Percentiles rank a stretch among this genome's conserved stretches.
Conservation (phyloP, 2,113 vertebrate species). For the Lepus timidus region DNA sequence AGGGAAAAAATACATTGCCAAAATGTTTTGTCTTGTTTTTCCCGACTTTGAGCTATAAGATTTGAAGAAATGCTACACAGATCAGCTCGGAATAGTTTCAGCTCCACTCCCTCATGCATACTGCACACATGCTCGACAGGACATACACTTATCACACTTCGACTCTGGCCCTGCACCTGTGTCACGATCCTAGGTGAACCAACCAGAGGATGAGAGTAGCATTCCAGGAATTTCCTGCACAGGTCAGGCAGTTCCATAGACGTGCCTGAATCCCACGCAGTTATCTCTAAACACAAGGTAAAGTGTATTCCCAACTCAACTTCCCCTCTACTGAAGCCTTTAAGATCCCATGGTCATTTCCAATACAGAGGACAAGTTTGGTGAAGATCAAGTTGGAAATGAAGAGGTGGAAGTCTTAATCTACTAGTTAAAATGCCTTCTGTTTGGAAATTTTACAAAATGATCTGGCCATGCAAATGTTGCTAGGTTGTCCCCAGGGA, state of each 20-base stretch:
- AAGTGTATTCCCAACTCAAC: not conserved
- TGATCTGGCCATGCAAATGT: too few species aligned
- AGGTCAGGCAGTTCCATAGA: too few species aligned
- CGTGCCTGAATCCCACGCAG: too few species aligned
- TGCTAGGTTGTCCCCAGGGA: too few species aligned
- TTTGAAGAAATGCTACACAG: not conserved
- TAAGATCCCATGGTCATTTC: not conserved
- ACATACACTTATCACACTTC: too few species aligned
- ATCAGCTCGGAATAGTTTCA: not conserved
- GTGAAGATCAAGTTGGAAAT: not conserved
- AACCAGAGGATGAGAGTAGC: not conserved
- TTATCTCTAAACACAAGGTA: not conserved
- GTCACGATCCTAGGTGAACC: not conserved
- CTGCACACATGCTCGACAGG: not conserved
- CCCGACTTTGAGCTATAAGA: not conserved
- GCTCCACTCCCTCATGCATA: too few species aligned
- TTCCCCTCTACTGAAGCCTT: too few species aligned
- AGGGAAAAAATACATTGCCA: not conserved
- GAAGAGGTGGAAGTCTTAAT: not conserved
- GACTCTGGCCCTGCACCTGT: not conserved
- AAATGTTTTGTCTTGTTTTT: not conserved
- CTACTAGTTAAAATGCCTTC: not conserved
- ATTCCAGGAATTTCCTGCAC: too few species aligned
- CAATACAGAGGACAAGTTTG: not conserved
- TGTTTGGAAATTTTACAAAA: not conserved